Percentiles rank a stretch among this genome's conserved stretches.
Evolutionary conservation across 1,140 invertebrate genomes (phyloP).

Genomic region (Papilio glaucus): DNA sequence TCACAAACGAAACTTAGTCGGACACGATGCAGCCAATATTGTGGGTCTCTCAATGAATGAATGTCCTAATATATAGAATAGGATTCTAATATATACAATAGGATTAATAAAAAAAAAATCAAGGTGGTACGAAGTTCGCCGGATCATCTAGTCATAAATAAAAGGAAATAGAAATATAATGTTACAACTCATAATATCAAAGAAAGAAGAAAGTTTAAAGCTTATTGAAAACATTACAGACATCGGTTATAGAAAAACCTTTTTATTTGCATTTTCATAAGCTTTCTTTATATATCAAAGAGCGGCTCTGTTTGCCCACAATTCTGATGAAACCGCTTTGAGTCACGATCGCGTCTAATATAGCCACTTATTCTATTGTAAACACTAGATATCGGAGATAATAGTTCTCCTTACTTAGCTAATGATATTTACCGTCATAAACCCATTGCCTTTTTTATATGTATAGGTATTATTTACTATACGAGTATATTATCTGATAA

Average conservation of each 20-base stretch:
- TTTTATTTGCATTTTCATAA: not conserved
- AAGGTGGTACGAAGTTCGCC: too few relatives aligned
- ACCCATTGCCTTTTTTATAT: not conserved
- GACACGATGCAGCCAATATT: too few relatives aligned
- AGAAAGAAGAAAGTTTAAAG: too few relatives aligned
- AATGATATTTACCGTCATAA: constrained; percentile 8
- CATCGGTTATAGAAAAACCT: not conserved
- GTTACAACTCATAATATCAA: too few relatives aligned
- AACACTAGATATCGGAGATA: constrained; percentile 6
- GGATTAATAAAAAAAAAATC: not conserved
- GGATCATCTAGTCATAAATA: too few relatives aligned
- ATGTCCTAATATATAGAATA: too few relatives aligned
- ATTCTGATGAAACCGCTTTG: not conserved
- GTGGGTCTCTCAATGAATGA: too few relatives aligned
- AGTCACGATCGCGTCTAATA: constrained; percentile 24
- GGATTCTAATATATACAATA: too few relatives aligned
- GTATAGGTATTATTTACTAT: constrained; percentile 1
- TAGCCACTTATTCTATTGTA: constrained; percentile 23
- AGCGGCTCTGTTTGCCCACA: not conserved
- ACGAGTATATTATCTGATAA: not conserved
- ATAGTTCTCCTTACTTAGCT: constrained; percentile 16
- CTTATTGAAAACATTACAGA: too few relatives aligned
- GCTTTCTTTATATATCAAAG: not conserved
- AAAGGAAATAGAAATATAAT: too few relatives aligned
- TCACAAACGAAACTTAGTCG: too few relatives aligned